Evolutionary conservation across 2,888 invertebrate genomes (phyloP), one percentile per base, ranked within the genome.

Genomic region (Nemoura dubitans): DNA sequence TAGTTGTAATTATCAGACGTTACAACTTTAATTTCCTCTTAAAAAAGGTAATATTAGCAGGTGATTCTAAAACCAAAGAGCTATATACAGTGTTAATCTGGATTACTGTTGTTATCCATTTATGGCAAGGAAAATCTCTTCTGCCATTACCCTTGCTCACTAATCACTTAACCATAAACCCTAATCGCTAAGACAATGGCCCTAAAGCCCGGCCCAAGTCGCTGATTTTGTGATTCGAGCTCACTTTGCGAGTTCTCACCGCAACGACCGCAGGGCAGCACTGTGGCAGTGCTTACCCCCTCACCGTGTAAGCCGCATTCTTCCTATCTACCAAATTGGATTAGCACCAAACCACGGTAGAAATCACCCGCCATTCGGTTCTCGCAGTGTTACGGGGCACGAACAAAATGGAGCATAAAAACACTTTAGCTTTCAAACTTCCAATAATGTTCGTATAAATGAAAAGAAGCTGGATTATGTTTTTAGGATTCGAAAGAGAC

Each of bases 341-440:
- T 59, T 59, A 59, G 59, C 59, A 14, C 59, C 59, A 59, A 59
- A 59, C 59, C 59, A 59, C 21, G 21, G 59, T 21, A 21, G 21
- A 59, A 59, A 59, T 59, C 14, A 59, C 14, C 59, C 59, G 59
- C 59, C 59, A 59, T 59, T 59, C 59, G 10, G 59, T 21, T 10
- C 16, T 21, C 3, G 59, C 21, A 59, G 21, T 14, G 59, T 59
- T 59, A 3, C 59, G 59, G n/a, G 59, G 16, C 14, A 59, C 14
- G 59, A 59, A 59, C 59, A 59, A 59, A 59, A 59, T 59, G 59
- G 59, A 59, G 59, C 59, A 59, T 59, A 59, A 59, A n/a, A 59
- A 59, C 14, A 59, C 59, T 59, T 59, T 59, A 59, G 59, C 59
- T 59, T 59, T 59, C 16, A 59, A 59, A 59, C 59, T 59, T 59